Base-by-base conservation (phyloP, 2,888 invertebrate genomes). In the Autographa pulchrina region DNA sequence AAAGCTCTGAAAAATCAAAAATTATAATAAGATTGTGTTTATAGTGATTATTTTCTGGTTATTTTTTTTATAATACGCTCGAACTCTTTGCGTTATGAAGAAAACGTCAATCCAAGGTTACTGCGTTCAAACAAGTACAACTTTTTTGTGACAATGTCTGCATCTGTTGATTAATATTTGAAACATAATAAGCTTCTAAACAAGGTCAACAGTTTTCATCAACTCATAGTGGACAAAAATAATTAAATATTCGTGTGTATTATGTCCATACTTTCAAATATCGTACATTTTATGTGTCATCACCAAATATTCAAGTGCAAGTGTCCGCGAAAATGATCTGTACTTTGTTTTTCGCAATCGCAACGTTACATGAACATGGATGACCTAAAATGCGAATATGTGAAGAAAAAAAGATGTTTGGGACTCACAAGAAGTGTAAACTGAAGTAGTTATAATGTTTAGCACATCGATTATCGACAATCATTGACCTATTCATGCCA, bases 171-270 rank as follows among this genome's bases (percentile, higher is more conserved):
- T 94, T 95, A 94, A 94, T 95, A 94, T 95, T 96, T 95, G 95
- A 96, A 96, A 95, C 96, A 93, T 94, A 93, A 90, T 94, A 94
- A 92, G 96, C 96, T 96, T 96, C 95, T 96, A 96, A 93, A 96
- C 96, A 96, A 96, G 96, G 96, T 96, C 96, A 96, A 96, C 96
- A 96, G 95, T 95, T 95, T 96, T 96, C 94, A 93, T 96, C 94
- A 92, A 94, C 92, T 93, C 91, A 85, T 87, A 91, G 92, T 90
- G 92, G 91, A 92, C 92, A 88, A 93, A 94, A 94, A 94, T 95
- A 95, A 95, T 94, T 92, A 91, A 90, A 88, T 93, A 90, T 93
- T 89, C 88, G 89, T 92, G 92, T 91, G 80, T 91, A 93, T 82
- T 92, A 92, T 92, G 92, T 90, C 87, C 87, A 90, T 92, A 90